Base-by-base conservation (phyloP, 64 coral and sea anemone genomes). In the Trachythela sp. region DNA sequence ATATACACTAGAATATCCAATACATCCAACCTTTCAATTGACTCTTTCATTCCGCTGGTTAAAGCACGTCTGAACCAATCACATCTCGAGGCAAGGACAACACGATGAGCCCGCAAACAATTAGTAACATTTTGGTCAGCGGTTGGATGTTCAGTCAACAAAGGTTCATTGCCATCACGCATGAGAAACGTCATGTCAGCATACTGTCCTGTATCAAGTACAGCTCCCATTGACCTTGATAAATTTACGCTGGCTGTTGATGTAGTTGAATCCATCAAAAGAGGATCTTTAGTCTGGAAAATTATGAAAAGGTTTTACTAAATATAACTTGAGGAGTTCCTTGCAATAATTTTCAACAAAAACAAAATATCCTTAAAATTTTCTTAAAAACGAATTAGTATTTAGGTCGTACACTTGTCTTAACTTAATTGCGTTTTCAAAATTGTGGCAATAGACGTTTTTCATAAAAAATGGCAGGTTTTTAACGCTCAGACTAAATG, bases 21-120 rank as follows among this genome's bases (percentile, higher is more conserved):
- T 0, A 48, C 8, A 15, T 9, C 33, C 22, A 40, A 97, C 95
- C 93, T 92, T n/a, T 97, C 91, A 58, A 97, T 97, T 0, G 93
- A 92, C 77, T 97, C 95, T 40, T 97, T 97, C 95, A 97, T 97
- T n/a, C 93, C 95, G 92, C 95, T 97, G 8, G 88, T 6, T 20
- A 97, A 86, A 22, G 95, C 95, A 49, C 95, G 87, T 85, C 85
- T 97, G 27, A 97, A 97, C 91, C 93, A 97, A 20, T 85, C 83
- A 86, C 95, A 97, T 9, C 91, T 93, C 0, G 95, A 86, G 8
- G 95, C 95, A 15, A 97, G 87, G 60, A 97, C 90, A 9, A 97
- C 95, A n/a, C 95, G 93, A 49, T 97, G 93, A 26, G 95, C 59
- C 59, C 59, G 20, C 30, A 31, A 68, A n/a, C 59, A 68, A n/a